A percentile compares a stretch with the other conserved stretches of the same genome.
Conservation (phyloP, 1,140 invertebrate species). For the Drosophila serrata region DNA sequence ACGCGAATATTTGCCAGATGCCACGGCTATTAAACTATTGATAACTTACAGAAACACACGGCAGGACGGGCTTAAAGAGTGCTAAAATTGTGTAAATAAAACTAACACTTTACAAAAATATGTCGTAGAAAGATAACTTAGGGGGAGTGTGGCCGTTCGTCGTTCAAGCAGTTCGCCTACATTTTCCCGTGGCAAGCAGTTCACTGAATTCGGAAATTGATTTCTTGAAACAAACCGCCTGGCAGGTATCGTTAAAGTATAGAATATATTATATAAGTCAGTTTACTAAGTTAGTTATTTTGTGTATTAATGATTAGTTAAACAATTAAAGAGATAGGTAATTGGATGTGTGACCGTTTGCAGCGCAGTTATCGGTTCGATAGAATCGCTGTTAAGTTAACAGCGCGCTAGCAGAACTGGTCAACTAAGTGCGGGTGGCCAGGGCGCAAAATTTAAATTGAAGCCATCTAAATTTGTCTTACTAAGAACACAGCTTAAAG, state of each 20-base stretch:
- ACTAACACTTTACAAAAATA: conserved; percentile 71
- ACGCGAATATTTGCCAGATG: background rate
- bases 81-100: conserved; percentile 75
- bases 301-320: background rate
- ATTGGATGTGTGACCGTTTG: conserved; percentile 14
- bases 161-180: background rate
- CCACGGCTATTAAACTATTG: conserved; percentile 45
- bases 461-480: background rate
- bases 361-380: conserved; percentile 49
- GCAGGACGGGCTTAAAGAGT: conserved; percentile 56
- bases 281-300: background rate
- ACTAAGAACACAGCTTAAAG: conserved; percentile 25
- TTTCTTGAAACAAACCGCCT: background rate
- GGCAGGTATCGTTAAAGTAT: background rate
- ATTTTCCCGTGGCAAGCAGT: background rate
- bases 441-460: conserved; percentile 57
- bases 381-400: conserved; percentile 13
- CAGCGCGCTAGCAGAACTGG: conserved; percentile 1
- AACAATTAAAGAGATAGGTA: background rate
- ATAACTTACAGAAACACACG: conserved; percentile 69
- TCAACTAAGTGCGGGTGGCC: conserved; percentile 9
- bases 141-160: conserved; percentile 6
- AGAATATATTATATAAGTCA: background rate
- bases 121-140: conserved; percentile 40
- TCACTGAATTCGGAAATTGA: background rate